Conservation (phyloP, 2,888 invertebrate genomes). For the Pecten maximus region DNA sequence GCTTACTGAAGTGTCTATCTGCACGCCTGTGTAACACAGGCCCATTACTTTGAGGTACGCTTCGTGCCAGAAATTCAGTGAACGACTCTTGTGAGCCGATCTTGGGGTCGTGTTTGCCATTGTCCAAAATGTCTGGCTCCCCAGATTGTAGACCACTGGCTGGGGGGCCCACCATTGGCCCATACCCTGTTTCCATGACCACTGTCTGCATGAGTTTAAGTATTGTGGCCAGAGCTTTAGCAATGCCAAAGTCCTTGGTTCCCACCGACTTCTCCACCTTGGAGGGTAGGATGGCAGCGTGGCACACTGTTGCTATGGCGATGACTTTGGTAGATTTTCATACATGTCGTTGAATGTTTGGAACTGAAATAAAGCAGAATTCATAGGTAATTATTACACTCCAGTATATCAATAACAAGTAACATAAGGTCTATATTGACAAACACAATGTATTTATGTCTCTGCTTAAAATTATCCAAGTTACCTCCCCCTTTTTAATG, state of each 20-base stretch:
- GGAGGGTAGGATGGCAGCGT: slow-evolving; percentile 34
- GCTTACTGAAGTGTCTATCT: slow-evolving; percentile 75
- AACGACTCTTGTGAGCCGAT: slow-evolving; percentile 77
- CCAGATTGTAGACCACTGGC: slow-evolving; percentile 69
- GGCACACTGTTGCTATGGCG: neutral
- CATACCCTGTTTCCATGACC: slow-evolving; percentile 78
- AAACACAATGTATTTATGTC: too few relatives aligned
- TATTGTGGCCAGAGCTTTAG: slow-evolving; percentile 64
- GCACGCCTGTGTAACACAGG: slow-evolving; percentile 65
- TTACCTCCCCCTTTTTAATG: neutral
- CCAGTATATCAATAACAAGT: too few relatives aligned
- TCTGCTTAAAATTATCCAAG: neutral
- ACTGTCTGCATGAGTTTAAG: slow-evolving; percentile 74
- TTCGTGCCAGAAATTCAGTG: slow-evolving; percentile 73
- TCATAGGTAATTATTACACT: neutral
- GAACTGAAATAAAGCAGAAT: neutral
- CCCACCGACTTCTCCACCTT: slow-evolving; percentile 53
- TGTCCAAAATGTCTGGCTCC: slow-evolving; percentile 75
- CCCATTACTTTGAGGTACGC: slow-evolving; percentile 57
- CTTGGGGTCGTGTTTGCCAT: slow-evolving; percentile 66
- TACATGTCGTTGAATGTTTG: neutral
- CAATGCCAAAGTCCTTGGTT: slow-evolving; percentile 64
- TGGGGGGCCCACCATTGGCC: slow-evolving; percentile 71
- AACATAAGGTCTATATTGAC: too few relatives aligned
- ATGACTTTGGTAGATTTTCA: neutral